Evolutionary conservation across 2,797 vertebrate genomes (phyloP).

Genomic region (Lepilemur ruficaudatus): DNA sequence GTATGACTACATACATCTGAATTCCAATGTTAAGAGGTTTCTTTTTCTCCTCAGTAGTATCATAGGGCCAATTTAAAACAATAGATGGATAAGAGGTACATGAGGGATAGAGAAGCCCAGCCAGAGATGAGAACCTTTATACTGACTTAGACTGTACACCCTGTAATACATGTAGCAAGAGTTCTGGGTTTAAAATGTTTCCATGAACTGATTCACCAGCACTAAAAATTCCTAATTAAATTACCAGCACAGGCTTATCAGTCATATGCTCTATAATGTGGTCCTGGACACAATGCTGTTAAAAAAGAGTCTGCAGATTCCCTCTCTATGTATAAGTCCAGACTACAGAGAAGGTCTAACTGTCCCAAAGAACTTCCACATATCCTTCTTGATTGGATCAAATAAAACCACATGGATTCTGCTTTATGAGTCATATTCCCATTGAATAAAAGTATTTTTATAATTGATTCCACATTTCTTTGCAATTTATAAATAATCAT

Average conservation of each 20-base stretch:
- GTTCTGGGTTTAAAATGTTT: not conserved
- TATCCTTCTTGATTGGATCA: not conserved
- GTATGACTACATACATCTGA: not conserved
- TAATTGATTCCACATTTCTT: slow-evolving; percentile 10
- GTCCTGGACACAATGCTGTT: not conserved
- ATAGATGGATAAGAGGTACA: not conserved
- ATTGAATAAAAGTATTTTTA: not conserved
- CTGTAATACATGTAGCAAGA: not conserved
- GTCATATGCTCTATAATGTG: not conserved
- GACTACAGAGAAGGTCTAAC: not conserved
- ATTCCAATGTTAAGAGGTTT: not conserved
- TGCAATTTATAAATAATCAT: slow-evolving; percentile 24
- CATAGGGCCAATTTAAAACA: not conserved
- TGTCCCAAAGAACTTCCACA: not conserved
- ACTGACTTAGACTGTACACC: not conserved
- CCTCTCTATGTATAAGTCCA: not conserved
- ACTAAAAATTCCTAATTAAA: slow-evolving; percentile 15
- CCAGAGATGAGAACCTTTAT: not conserved
- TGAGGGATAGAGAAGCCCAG: not conserved
- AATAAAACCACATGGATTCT: not conserved
- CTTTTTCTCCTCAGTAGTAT: not conserved
- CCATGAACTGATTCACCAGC: not conserved
- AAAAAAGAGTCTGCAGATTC: not conserved
- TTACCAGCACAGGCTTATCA: not conserved
- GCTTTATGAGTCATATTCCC: not conserved